Conservation (phyloP, 2,113 vertebrate genomes). For the Ageneiosus marmoratus region DNA sequence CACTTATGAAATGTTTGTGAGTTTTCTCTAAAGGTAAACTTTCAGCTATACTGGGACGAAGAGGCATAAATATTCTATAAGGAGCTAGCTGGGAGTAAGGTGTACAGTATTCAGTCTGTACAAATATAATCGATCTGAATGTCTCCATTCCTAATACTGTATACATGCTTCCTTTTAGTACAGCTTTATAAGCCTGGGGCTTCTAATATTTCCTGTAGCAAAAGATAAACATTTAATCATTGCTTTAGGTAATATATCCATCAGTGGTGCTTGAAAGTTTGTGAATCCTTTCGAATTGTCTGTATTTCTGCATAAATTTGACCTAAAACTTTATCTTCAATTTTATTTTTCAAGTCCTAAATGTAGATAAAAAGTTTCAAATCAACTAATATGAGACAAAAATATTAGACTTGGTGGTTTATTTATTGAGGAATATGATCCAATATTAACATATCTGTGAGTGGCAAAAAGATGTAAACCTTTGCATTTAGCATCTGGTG, state of each 20-base stretch:
- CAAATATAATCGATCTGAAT: background rate
- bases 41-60: background rate
- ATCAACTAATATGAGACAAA: no score
- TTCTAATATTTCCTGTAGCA: background rate
- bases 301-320: no score
- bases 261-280: background rate
- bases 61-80: background rate
- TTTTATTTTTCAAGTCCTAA: background rate
- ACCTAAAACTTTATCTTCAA: no score
- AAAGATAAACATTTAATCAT: background rate
- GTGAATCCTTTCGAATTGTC: no score
- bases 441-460: no score
- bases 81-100: background rate
- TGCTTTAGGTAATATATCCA: background rate
- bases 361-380: no score
- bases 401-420: no score
- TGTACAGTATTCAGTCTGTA: background rate
- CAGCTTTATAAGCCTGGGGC: background rate
- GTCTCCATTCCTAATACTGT: no score
- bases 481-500: no score
- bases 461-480: no score
- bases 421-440: no score
- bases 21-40: background rate
- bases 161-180: background rate
- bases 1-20: background rate